phyloP scores from a whole-genome alignment of 2,797 vertebrate species.

The Amphiprion clarkii region DNA sequence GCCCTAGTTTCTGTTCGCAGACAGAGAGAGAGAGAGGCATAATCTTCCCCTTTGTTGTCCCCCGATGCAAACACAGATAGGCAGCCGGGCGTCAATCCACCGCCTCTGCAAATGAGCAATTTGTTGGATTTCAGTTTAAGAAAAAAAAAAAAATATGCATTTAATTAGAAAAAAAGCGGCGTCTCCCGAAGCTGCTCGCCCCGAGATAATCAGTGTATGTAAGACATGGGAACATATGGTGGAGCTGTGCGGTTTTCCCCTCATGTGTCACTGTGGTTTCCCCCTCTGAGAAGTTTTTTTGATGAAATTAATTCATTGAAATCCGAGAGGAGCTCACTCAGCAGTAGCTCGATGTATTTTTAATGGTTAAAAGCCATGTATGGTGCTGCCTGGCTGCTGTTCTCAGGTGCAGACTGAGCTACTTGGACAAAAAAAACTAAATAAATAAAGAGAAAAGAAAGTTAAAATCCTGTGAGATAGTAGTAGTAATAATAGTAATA shows the following conservation, averaged over 20 bases:
- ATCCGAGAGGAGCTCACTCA: constrained; percentile 50
- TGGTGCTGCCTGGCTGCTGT: background rate
- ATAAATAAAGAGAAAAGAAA: background rate
- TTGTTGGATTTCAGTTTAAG: constrained; percentile 37
- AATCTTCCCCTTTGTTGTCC: constrained; percentile 76
- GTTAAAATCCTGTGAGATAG: background rate
- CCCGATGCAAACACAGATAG: constrained; percentile 58
- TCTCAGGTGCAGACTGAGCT: constrained; percentile 18
- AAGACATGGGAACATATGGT: constrained; percentile 60
- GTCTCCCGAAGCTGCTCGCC: constrained; percentile 35
- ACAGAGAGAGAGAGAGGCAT: constrained; percentile 39
- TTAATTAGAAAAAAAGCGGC: constrained; percentile 53
- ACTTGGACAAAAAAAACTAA: background rate
- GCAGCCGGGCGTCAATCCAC: constrained; percentile 40
- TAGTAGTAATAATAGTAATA: background rate
- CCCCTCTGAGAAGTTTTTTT: constrained; percentile 64
- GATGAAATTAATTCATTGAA: constrained; percentile 70
- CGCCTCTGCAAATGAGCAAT: constrained; percentile 28
- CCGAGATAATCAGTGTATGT: constrained; percentile 52
- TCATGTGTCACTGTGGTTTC: constrained; percentile 72
- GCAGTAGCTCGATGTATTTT: constrained; percentile 53
- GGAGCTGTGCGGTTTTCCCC: constrained; percentile 68
- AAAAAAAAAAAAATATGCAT: constrained; percentile 48
- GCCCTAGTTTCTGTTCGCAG: constrained; percentile 71
- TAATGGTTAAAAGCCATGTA: constrained; percentile 46